Percentiles rank a stretch among this genome's conserved stretches.
Evolutionary conservation across 2,797 vertebrate species (phyloP).

Genomic region (Pelodytes ibericus): DNA sequence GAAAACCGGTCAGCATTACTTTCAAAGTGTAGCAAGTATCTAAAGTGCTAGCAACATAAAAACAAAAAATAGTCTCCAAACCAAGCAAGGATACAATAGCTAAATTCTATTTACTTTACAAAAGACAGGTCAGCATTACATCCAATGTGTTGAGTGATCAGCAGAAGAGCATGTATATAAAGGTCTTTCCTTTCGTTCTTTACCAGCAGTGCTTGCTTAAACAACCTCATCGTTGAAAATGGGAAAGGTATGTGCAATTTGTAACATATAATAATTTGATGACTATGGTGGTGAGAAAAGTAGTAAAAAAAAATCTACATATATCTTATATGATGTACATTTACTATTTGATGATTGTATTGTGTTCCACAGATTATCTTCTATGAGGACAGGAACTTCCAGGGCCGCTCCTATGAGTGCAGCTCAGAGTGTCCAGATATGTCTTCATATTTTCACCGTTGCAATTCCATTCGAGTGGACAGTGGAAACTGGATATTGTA

Average conservation of each 20-base stretch:
- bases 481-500: slow-evolving; percentile 74
- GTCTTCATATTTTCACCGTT: slow-evolving; percentile 66
- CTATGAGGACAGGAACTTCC: slow-evolving; percentile 77
- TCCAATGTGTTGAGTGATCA: background rate
- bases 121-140: slow-evolving; percentile 24
- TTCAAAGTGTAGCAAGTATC: too few relatives aligned
- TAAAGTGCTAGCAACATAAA: too few relatives aligned
- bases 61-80: too few relatives aligned
- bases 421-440: slow-evolving; percentile 71
- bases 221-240: slow-evolving; percentile 1
- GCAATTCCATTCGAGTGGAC: slow-evolving; percentile 73
- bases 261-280: too few relatives aligned
- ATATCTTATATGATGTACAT: background rate
- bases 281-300: too few relatives aligned
- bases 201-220: background rate
- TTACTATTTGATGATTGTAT: too few relatives aligned
- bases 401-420: slow-evolving; percentile 72
- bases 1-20: too few relatives aligned
- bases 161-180: slow-evolving; percentile 23
- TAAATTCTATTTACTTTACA: too few relatives aligned
- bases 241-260: slow-evolving; percentile 45
- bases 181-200: background rate
- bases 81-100: too few relatives aligned
- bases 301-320: too few relatives aligned
- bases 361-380: slow-evolving; percentile 69